These are phyloP conservation scores for Palythoa grandiflora DNA, from an alignment of 92 coral and sea anemone genomes.

Conservation along the genomic window DNA sequence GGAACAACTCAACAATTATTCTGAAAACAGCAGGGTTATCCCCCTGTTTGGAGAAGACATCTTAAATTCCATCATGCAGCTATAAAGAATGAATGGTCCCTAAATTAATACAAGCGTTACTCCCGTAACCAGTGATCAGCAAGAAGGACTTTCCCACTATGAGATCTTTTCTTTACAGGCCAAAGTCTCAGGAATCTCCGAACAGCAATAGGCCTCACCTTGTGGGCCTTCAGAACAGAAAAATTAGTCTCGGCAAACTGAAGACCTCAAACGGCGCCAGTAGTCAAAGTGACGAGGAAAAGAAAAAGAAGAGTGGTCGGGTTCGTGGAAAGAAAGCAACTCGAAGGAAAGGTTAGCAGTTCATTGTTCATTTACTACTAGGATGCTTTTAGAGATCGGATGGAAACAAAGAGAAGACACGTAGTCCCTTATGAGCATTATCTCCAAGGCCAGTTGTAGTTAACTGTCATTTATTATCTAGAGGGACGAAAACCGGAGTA, in stretches of 20 bases:
- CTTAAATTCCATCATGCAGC: too few species aligned
- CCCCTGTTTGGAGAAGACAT: too few species aligned
- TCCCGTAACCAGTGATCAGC: not conserved
- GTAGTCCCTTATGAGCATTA: too few species aligned
- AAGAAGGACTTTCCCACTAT: not conserved
- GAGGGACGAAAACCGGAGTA: too few species aligned
- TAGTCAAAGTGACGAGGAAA: constrained; percentile 85
- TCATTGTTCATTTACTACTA: not conserved
- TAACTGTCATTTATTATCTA: too few species aligned
- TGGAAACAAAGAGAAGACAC: too few species aligned
- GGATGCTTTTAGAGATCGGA: too few species aligned
- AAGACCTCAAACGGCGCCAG: constrained; percentile 50
- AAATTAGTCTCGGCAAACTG: constrained; percentile 37
- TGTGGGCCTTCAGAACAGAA: constrained; percentile 62
- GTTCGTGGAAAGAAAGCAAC: constrained; percentile 58
- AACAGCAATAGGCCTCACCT: constrained; percentile 50
- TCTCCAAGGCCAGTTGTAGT: too few species aligned
- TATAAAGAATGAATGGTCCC: not conserved
- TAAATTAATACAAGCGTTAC: too few species aligned
- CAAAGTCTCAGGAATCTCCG: constrained; percentile 25
- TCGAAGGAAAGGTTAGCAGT: constrained; percentile 68
- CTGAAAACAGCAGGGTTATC: too few species aligned
- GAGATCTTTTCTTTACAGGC: constrained; percentile 3
- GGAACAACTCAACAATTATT: too few species aligned
- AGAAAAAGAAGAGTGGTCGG: constrained; percentile 66